phyloP scores from a whole-genome alignment of 2,888 invertebrate genomes.

The Cerceris ruficornis region DNA sequence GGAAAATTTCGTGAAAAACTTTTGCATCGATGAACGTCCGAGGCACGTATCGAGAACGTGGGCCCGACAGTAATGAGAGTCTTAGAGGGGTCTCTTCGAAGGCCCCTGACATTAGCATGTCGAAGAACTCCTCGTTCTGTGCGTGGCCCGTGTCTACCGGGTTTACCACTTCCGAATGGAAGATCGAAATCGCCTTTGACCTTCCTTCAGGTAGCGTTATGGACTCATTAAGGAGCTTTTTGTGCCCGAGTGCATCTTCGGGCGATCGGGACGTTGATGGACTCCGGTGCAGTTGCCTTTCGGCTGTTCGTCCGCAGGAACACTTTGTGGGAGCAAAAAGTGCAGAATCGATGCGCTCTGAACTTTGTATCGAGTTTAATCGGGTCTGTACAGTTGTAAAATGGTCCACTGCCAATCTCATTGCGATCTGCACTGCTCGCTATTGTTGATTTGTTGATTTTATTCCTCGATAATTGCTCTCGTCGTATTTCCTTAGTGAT shows the following conservation, averaged over 20 bases:
- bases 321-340: neutral
- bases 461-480: too few relatives aligned
- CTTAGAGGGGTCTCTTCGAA: conserved; percentile 59
- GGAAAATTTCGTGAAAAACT: conserved; percentile 17
- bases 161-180: conserved; percentile 32
- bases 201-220: conserved; percentile 53
- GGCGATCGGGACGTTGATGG: conserved; percentile 18
- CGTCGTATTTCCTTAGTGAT: too few relatives aligned
- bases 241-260: conserved; percentile 14
- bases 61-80: conserved; percentile 66
- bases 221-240: conserved; percentile 47
- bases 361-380: neutral
- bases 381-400: neutral
- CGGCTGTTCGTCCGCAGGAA: neutral
- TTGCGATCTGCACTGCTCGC: neutral
- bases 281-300: conserved; percentile 11
- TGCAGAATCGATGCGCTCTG: neutral
- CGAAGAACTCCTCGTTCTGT: conserved; percentile 26
- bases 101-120: conserved; percentile 67
- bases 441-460: neutral
- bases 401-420: conserved; percentile 21
- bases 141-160: conserved; percentile 14
- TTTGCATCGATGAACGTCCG: conserved; percentile 10
- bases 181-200: conserved; percentile 42
- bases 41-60: conserved; percentile 72